Evolutionary conservation across 2,797 vertebrate species (phyloP).

Genomic region (Danionella dracula): DNA sequence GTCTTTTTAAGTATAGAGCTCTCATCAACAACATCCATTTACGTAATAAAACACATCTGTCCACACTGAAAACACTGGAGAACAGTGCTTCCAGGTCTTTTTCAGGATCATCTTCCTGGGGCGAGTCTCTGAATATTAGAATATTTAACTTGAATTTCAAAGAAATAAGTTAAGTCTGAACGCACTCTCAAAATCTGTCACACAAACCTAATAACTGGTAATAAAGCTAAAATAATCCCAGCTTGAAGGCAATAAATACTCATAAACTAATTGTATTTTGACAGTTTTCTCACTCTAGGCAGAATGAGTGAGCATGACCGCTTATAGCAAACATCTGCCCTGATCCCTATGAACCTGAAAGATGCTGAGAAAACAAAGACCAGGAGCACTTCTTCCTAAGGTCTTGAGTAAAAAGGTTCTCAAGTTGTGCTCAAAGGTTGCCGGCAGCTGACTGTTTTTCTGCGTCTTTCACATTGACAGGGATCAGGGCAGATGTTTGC

Average conservation of each 20-base stretch:
- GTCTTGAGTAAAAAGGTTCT: constrained; percentile 55
- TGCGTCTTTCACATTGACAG: constrained; percentile 6
- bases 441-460: constrained; percentile 33
- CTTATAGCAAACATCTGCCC: constrained; percentile 22
- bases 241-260: no score
- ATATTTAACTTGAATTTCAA: not conserved
- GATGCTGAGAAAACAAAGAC: not conserved
- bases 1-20: not conserved
- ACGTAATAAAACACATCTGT: not conserved
- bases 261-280: not conserved
- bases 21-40: not conserved
- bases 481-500: constrained; percentile 28
- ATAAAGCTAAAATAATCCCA: no score
- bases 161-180: not conserved
- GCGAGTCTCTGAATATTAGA: not conserved
- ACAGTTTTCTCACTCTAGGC: not conserved
- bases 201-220: no score
- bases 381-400: no score
- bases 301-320: constrained; percentile 6
- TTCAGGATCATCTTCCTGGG: not conserved
- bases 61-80: not conserved
- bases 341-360: constrained; percentile 17
- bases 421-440: constrained; percentile 67
- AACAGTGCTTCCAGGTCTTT: not conserved
- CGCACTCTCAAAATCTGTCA: no score